Evolutionary conservation across 2,888 invertebrate species (phyloP), one percentile per base, ranked within the genome.

Genomic region (Hirtodrosophila confusa): DNA sequence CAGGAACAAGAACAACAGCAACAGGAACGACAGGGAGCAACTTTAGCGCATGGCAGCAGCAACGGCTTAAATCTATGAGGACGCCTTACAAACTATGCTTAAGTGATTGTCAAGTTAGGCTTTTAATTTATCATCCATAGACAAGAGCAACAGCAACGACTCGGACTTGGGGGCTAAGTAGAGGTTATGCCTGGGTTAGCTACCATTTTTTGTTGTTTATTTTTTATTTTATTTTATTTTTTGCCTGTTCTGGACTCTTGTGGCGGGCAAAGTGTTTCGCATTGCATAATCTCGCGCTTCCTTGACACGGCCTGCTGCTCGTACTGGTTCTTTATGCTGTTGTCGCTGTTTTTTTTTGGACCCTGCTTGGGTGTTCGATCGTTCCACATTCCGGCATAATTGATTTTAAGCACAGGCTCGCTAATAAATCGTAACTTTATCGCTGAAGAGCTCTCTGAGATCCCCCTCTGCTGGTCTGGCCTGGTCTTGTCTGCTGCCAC

Each of bases 101-200:
- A 90, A 90, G 89, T 90, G 89, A 90, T 90, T 90, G 89, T 90
- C 89, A 90, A 90, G 89, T 90, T 90, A 89, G 89, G 89, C 89
- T 90, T 90, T 90, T 90, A 90, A 90, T 90, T 90, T 90, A 90
- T 90, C 89, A 89, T 89, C 88, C 87, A 90, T 89, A 89, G 89
- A 90, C 90, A 89, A 89, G 88, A 49, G 79, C 77, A 76, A 75
- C 75, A 75, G 69, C 83, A 75, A 77, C 78, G 66, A 45, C 66
- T 64, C 68, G 61, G 65, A 75, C 69, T 68, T 58, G 78, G 69
- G 48, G 78, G 77, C 85, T 85, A 82, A 85, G 87, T 86, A 83
- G 85, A 83, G 84, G 84, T 84, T 84, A 84, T 78, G 66, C 69
- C 71, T 73, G 79, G 82, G 85, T 82, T 86, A 84, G 78, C 79